A percentile compares a stretch with the other conserved stretches of the same genome.
phyloP scores from a whole-genome alignment of 2,888 invertebrate species.

The Margaritifera margaritifera region DNA sequence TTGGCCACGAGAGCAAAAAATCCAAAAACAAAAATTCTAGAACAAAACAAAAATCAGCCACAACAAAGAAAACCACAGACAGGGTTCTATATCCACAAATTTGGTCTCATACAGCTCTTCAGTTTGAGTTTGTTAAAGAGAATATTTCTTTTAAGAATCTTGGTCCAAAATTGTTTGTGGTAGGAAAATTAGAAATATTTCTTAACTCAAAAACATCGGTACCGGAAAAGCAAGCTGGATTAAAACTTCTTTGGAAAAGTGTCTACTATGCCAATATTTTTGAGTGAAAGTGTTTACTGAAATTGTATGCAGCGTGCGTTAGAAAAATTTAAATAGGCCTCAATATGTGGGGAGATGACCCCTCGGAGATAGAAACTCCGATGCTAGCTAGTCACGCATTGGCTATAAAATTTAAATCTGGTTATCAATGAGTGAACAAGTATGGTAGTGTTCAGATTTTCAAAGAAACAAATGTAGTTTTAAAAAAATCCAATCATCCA shows the following conservation, averaged over 20 bases:
- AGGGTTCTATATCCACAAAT: too few relatives aligned
- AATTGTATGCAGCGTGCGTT: constrained; percentile 11
- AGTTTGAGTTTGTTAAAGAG: too few relatives aligned
- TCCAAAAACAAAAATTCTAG: too few relatives aligned
- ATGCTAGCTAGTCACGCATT: background rate
- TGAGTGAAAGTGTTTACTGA: constrained; percentile 10
- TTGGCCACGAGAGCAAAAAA: too few relatives aligned
- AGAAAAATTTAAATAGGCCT: constrained; percentile 4
- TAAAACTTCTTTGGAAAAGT: constrained; percentile 7
- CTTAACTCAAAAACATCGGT: background rate
- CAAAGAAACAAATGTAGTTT: too few relatives aligned
- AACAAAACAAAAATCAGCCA: too few relatives aligned
- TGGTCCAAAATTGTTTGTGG: constrained; percentile 4
- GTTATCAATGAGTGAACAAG: too few relatives aligned
- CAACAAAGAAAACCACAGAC: too few relatives aligned
- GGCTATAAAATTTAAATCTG: too few relatives aligned
- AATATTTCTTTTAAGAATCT: background rate
- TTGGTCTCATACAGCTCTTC: too few relatives aligned
- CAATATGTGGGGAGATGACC: constrained; percentile 3
- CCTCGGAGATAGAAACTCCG: constrained; percentile 3
- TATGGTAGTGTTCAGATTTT: too few relatives aligned
- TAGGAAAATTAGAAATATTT: constrained; percentile 7
- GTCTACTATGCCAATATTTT: constrained; percentile 11
- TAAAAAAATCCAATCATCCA: too few relatives aligned
- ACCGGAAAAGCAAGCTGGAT: constrained; percentile 6